Evolutionary conservation across 2,113 vertebrate species (phyloP).

Genomic region (Crotalus tigris): DNA sequence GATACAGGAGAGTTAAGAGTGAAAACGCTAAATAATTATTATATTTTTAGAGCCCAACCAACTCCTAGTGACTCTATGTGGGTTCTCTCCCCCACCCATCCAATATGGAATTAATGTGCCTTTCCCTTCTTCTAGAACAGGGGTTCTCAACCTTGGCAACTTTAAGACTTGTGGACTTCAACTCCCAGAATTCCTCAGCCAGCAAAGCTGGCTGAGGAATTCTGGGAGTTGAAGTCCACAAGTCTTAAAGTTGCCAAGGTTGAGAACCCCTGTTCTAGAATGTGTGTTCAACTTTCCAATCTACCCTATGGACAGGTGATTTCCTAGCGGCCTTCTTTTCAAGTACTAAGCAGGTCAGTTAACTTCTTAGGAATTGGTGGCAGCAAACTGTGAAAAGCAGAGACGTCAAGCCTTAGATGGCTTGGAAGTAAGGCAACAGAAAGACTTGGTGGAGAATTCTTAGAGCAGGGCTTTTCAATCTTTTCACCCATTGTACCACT

Average conservation of each 20-base stretch:
- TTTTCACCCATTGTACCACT: too few species aligned
- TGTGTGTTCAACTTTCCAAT: background rate
- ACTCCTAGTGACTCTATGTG: background rate
- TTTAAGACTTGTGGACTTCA: too few species aligned
- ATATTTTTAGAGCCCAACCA: background rate
- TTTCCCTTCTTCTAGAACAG: background rate
- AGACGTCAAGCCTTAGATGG: background rate
- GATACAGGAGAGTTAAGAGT: background rate
- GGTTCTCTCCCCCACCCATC: background rate
- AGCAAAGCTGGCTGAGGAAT: too few species aligned
- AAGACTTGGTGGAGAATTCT: too few species aligned
- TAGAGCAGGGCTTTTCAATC: background rate
- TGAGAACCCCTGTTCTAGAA: too few species aligned
- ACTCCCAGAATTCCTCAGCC: too few species aligned
- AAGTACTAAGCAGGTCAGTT: background rate
- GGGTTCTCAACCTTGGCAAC: too few species aligned
- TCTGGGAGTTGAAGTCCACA: too few species aligned
- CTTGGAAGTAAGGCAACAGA: background rate
- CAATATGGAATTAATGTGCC: background rate
- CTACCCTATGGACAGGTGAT: background rate
- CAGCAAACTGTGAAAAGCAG: background rate
- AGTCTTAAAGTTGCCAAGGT: too few species aligned
- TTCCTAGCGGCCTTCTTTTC: background rate
- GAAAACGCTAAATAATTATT: background rate
- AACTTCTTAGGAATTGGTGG: background rate